Percentiles rank a stretch among this genome's conserved stretches.
Evolutionary conservation across 2,113 vertebrate genomes (phyloP).

Genomic region (Ammodytes marinus): DNA sequence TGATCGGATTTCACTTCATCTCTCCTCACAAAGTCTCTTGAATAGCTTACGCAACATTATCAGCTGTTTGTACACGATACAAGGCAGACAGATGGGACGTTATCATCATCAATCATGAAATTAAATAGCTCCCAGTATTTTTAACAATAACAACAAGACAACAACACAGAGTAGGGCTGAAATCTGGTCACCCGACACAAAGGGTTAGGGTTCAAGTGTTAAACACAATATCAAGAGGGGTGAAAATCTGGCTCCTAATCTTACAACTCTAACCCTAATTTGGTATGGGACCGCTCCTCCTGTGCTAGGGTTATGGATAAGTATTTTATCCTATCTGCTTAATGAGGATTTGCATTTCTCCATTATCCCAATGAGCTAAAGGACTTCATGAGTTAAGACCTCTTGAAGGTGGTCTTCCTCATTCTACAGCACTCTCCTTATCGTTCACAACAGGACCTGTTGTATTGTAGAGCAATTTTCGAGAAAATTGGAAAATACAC

Average conservation of each 20-base stretch:
- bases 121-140: too few species aligned
- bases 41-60: too few species aligned
- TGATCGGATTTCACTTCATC: too few species aligned
- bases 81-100: too few species aligned
- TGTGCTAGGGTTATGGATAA: constrained; percentile 57
- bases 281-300: constrained; percentile 28
- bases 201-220: background rate
- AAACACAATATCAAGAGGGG: constrained; percentile 20
- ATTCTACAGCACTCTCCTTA: constrained; percentile 25
- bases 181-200: background rate
- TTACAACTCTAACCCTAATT: constrained; percentile 64
- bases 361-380: constrained; percentile 70
- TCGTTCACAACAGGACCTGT: background rate
- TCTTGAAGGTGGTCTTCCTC: constrained; percentile 20
- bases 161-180: background rate
- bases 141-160: too few species aligned
- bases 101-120: too few species aligned
- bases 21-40: too few species aligned
- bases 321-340: constrained; percentile 70
- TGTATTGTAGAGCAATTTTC: constrained; percentile 7
- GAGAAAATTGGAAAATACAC: background rate
- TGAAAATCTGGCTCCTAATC: constrained; percentile 59
- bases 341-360: constrained; percentile 67
- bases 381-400: constrained; percentile 50
- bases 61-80: too few species aligned